Base-by-base conservation (phyloP, 2,888 invertebrate genomes). In the Ptychoptera contaminata region DNA sequence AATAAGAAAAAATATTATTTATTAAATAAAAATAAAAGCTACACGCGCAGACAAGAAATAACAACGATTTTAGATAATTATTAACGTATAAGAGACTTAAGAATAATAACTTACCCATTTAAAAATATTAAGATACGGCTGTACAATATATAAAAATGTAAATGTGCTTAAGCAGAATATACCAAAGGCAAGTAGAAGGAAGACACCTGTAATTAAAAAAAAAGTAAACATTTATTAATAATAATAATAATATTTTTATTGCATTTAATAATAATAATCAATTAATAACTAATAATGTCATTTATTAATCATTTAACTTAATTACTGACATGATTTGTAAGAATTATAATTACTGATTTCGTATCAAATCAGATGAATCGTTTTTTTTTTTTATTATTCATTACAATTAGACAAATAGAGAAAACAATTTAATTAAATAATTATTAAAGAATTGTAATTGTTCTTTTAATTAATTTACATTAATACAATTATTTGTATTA, bases 121-220 rank as follows among this genome's bases (percentile, higher is more conserved):
- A 57, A 83, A 85, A 42, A 87, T 68, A 46, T 77, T 63, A 50
- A 83, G 79, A 59, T 86, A 86, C 0, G 86, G 87, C 49, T 79
- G 74, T 31, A 75, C 61, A 34, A 82, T 65, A 45, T 79, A 58
- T 8, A 83, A 70, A 50, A 81, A 68, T 48, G 76, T 71, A n/a
- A 80, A 84, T 9, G 72, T 63, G 30, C 74, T 63, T 30, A 86
- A 59, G 0, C 79, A 73, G 52, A 79, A 61, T 52, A 83, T 68
- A 1, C 85, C 84, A 47, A 81, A 62, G 55, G 79, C 69, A 56
- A 83, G 71, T 49, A 82, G 65, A 38, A 79, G 67, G 55, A 84
- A 77, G 34, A 82, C 72, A 67, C 82, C 85, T 86, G 74, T 2
- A 77, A 74, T 58, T 69, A 63, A 51, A 49, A 50, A 53, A 54